phyloP scores from a whole-genome alignment of 23 tunicate species.

The Trididemnum clinides region DNA sequence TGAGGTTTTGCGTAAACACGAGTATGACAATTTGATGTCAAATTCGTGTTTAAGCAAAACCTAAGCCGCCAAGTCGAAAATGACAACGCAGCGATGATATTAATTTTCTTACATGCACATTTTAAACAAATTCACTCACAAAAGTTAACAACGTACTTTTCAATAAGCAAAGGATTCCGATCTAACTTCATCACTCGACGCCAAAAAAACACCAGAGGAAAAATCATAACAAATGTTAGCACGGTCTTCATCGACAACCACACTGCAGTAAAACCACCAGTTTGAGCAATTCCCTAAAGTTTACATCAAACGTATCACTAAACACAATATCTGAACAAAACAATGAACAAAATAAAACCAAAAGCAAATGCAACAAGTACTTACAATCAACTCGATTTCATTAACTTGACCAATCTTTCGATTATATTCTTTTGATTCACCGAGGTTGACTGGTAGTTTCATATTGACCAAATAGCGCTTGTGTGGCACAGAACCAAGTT shows the following conservation, averaged over 20 bases:
- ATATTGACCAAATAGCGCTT: constrained; percentile 72
- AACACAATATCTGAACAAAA: background rate
- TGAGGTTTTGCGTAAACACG: too few relatives aligned
- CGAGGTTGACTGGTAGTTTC: constrained; percentile 36
- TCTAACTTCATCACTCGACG: constrained; percentile 50
- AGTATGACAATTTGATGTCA: too few relatives aligned
- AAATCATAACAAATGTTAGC: constrained; percentile 51
- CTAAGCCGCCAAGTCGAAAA: too few relatives aligned
- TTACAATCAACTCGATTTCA: constrained; percentile 47
- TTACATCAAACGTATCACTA: background rate
- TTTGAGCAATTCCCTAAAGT: constrained; percentile 58
- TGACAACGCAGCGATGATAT: too few relatives aligned
- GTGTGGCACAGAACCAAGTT: constrained; percentile 87
- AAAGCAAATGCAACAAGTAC: background rate
- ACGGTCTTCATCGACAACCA: constrained; percentile 71
- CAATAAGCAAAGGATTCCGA: constrained; percentile 75
- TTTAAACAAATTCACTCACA: too few relatives aligned
- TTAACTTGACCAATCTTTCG: constrained; percentile 13
- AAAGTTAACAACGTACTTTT: constrained; percentile 53
- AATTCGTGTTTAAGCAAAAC: too few relatives aligned
- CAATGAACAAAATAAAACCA: background rate
- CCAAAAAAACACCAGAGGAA: constrained; percentile 85
- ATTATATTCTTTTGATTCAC: constrained; percentile 1
- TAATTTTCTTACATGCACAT: too few relatives aligned
- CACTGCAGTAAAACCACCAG: constrained; percentile 85